These are phyloP conservation scores for Ochropleura plecta DNA, from an alignment of 2,888 invertebrate species.

Conservation along the genomic window DNA sequence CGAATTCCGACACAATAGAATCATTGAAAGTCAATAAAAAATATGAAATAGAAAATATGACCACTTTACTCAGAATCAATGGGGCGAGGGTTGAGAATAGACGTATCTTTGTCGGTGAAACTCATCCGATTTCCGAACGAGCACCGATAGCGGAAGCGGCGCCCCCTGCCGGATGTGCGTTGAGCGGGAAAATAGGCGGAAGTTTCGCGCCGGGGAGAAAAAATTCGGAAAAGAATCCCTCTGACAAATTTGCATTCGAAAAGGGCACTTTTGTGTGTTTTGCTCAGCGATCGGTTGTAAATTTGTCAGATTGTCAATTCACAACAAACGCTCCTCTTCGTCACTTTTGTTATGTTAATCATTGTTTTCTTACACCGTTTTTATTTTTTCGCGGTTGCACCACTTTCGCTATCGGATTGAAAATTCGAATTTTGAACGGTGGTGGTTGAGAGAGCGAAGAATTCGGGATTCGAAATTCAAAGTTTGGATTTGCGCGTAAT, in stretches of 20 bases:
- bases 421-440: constrained; percentile 64
- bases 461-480: constrained; percentile 76
- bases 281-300: constrained; percentile 86
- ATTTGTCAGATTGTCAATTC: constrained; percentile 90
- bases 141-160: constrained; percentile 83
- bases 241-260: constrained; percentile 89
- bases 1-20: constrained; percentile 59
- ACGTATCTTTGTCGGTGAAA: constrained; percentile 79
- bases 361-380: constrained; percentile 73
- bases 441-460: constrained; percentile 50
- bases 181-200: constrained; percentile 90
- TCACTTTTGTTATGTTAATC: constrained; percentile 89
- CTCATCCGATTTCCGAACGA: constrained; percentile 86
- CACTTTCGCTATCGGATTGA: constrained; percentile 56
- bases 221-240: constrained; percentile 83
- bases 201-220: constrained; percentile 84
- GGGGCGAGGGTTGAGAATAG: constrained; percentile 79
- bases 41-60: constrained; percentile 84
- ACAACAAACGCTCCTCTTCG: constrained; percentile 81
- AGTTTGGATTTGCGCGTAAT: constrained; percentile 81
- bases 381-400: constrained; percentile 67
- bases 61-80: constrained; percentile 77
- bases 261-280: constrained; percentile 86
- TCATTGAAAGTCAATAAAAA: constrained; percentile 82
- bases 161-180: constrained; percentile 86